Conservation (phyloP, 1,140 invertebrate species). For the Cepaea nemoralis region DNA sequence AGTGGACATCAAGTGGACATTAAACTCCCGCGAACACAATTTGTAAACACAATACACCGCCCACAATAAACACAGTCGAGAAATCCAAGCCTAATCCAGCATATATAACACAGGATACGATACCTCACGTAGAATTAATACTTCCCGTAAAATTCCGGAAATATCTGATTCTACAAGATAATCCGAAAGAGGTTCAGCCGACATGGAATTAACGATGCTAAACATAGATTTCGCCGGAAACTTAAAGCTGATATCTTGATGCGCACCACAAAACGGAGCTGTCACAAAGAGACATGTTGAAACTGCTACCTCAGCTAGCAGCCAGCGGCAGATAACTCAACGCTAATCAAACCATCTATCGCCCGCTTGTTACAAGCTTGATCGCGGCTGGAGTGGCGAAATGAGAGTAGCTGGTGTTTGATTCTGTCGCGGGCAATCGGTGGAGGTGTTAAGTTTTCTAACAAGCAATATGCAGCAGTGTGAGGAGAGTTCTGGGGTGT, state of each 20-base stretch:
- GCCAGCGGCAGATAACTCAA: neutral
- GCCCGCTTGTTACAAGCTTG: constrained; percentile 11
- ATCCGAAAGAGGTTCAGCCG: too few relatives aligned
- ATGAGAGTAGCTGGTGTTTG: neutral
- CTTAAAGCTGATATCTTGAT: neutral
- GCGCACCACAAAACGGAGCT: neutral
- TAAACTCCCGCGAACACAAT: too few relatives aligned
- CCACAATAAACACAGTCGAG: too few relatives aligned
- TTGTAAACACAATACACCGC: too few relatives aligned
- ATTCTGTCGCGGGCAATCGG: constrained; percentile 5
- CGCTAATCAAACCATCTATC: constrained; percentile 5
- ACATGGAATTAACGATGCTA: neutral
- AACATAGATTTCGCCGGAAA: neutral
- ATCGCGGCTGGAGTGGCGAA: constrained; percentile 2
- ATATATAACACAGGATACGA: too few relatives aligned
- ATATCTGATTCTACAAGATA: too few relatives aligned
- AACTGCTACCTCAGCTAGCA: neutral
- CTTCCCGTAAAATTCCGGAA: too few relatives aligned
- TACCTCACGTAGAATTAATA: too few relatives aligned
- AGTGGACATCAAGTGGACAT: too few relatives aligned
- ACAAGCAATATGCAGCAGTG: neutral
- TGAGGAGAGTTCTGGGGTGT: neutral
- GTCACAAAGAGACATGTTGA: neutral
- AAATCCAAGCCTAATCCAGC: too few relatives aligned
- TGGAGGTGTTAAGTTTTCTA: constrained; percentile 12